Conservation (phyloP, 2,888 invertebrate species). For the Epinotia demarniana region DNA sequence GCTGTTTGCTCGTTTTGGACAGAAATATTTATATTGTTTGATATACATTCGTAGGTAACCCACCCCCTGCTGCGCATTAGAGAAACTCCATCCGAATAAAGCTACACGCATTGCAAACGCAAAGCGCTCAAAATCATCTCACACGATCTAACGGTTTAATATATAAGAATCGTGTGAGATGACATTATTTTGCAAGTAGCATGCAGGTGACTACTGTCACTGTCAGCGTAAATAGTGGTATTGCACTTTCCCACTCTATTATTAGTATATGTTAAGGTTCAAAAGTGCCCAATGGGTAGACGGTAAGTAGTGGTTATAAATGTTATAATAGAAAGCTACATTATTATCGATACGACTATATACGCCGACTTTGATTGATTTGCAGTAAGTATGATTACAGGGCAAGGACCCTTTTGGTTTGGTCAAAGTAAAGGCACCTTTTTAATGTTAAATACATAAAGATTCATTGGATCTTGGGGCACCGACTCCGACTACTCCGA, state of each 20-base stretch:
- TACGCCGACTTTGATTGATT: not conserved
- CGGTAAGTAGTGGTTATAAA: not conserved
- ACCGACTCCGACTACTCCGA: not conserved
- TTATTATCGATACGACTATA: not conserved
- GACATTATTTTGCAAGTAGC: too few relatives aligned
- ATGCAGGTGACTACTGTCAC: too few relatives aligned
- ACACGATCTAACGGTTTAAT: too few relatives aligned
- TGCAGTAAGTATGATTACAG: not conserved
- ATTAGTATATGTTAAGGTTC: too few relatives aligned
- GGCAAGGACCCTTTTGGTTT: not conserved
- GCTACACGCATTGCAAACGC: not conserved
- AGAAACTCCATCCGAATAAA: not conserved
- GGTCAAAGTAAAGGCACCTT: too few relatives aligned
- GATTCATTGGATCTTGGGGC: not conserved
- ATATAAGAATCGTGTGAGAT: too few relatives aligned
- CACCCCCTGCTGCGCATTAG: not conserved
- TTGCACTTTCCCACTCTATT: too few relatives aligned
- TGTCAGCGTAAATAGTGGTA: too few relatives aligned
- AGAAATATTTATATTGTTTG: slow-evolving; percentile 13
- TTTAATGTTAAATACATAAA: too few relatives aligned
- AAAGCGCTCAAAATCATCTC: not conserved
- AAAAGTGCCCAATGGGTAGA: too few relatives aligned
- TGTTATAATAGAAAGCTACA: not conserved
- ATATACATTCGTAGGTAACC: not conserved
- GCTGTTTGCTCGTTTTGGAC: slow-evolving; percentile 23